These are phyloP conservation scores for Anastrepha obliqua DNA, from an alignment of 1,140 invertebrate species.

Conservation along the genomic window DNA sequence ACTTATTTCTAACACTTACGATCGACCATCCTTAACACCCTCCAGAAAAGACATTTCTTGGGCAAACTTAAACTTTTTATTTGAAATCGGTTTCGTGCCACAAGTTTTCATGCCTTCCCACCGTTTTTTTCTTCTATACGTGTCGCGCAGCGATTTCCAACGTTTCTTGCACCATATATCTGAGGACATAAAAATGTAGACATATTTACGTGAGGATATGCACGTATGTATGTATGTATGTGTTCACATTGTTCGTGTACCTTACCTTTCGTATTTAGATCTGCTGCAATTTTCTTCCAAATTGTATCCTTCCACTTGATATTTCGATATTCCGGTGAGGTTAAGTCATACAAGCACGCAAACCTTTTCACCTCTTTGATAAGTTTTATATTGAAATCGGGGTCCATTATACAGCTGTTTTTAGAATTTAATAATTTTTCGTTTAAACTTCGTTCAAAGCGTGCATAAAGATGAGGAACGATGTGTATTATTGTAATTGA, in stretches of 20 bases:
- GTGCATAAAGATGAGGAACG: too few species aligned
- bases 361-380: neutral
- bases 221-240: neutral
- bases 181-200: neutral
- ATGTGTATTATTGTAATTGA: neutral
- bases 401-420: neutral
- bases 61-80: neutral
- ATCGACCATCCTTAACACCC: too few species aligned
- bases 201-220: neutral
- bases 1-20: neutral
- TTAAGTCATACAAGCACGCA: neutral
- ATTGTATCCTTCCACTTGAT: neutral
- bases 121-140: neutral
- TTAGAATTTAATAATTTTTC: neutral
- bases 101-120: too few species aligned
- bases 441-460: neutral
- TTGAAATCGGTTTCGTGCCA: neutral
- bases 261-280: conserved; percentile 2
- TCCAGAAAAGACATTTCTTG: neutral
- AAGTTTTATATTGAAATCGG: neutral
- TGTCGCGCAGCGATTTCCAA: conserved; percentile 20
- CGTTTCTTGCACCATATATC: neutral
- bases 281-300: neutral
- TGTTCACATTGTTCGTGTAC: neutral
- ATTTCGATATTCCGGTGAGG: neutral